Conservation (phyloP, 2,888 invertebrate species). For the Leistus spinibarbis region DNA sequence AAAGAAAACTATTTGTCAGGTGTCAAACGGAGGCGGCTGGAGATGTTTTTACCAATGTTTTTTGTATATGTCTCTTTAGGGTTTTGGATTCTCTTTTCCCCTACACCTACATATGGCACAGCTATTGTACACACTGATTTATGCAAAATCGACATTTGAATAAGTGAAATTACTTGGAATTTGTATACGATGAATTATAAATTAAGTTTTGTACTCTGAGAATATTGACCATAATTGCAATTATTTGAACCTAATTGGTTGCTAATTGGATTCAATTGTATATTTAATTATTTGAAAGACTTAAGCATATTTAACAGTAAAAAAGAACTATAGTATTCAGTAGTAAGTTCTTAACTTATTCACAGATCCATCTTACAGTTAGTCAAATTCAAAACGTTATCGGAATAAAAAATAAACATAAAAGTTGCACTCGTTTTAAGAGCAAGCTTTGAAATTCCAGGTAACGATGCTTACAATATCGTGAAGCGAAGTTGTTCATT, state of each 20-base stretch:
- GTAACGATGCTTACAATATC: neutral
- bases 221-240: neutral
- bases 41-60: constrained; percentile 24
- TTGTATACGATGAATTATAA: neutral
- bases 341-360: too few relatives aligned
- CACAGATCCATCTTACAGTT: too few relatives aligned
- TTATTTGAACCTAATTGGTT: neutral
- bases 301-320: too few relatives aligned
- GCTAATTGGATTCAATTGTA: too few relatives aligned
- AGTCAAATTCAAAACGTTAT: too few relatives aligned
- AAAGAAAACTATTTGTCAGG: constrained; percentile 39
- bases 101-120: neutral
- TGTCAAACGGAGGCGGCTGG: constrained; percentile 37
- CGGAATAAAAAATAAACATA: too few relatives aligned
- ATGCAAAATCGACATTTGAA: neutral
- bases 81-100: neutral
- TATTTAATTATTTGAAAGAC: too few relatives aligned
- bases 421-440: too few relatives aligned
- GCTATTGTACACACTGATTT: neutral
- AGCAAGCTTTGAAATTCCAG: neutral
- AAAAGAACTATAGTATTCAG: too few relatives aligned
- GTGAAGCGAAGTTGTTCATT: neutral
- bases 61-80: constrained; percentile 20
- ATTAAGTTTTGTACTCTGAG: neutral
- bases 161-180: neutral